Evolutionary conservation across 2,113 vertebrate genomes (phyloP).

Genomic region (Glaucomys volans): DNA sequence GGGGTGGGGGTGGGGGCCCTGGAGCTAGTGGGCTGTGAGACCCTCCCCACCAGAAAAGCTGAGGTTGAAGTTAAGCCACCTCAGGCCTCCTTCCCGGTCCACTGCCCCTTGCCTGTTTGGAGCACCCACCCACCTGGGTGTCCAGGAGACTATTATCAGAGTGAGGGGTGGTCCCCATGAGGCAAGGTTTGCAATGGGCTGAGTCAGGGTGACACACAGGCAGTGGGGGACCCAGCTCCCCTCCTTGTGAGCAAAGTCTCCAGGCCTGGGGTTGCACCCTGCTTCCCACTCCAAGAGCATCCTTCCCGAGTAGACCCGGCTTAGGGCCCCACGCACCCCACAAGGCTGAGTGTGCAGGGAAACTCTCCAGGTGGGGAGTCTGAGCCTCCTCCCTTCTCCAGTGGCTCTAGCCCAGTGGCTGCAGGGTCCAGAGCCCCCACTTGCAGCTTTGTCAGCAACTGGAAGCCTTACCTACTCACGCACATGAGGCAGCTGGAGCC

Average conservation of each 20-base stretch:
- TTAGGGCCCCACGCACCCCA: background rate
- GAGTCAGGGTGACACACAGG: background rate
- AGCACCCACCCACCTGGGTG: accelerated
- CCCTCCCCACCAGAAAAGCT: background rate
- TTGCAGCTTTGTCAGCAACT: background rate
- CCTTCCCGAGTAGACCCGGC: background rate
- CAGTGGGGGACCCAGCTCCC: background rate
- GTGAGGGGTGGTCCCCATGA: background rate
- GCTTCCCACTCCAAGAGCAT: background rate
- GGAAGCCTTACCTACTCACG: background rate
- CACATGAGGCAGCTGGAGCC: accelerated
- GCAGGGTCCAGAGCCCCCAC: background rate
- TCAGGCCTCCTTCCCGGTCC: accelerated
- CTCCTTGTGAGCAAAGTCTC: background rate
- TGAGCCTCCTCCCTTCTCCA: too few species aligned
- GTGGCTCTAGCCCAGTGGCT: accelerated
- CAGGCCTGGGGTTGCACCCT: background rate
- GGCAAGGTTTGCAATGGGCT: background rate
- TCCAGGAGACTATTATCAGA: background rate
- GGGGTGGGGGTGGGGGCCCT: background rate
- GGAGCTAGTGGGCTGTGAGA: too few species aligned
- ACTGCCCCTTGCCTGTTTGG: background rate
- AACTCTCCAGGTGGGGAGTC: background rate
- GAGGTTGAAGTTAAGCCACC: background rate
- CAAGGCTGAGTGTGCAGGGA: accelerated